Base-by-base conservation (phyloP, 92 coral and sea anemone species). In the Siderastrea siderea region DNA sequence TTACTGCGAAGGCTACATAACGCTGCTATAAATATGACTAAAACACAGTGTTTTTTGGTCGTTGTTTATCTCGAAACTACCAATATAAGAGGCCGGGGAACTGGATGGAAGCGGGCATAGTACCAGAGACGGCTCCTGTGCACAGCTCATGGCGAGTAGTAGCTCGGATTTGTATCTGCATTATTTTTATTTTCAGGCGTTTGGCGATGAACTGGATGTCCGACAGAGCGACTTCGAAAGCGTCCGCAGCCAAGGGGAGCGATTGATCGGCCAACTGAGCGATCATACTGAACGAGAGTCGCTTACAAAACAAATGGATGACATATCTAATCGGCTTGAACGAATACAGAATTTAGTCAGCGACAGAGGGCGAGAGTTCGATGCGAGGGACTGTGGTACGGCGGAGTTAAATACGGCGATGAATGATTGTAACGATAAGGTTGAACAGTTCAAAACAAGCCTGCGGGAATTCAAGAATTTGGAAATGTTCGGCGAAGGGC, bases 111-210 rank as follows among this genome's bases (percentile, higher is more conserved):
- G 49, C 54, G 68, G 45, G 43, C 6, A 13, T 57, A 16, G 45
- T 59, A 7, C 8, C 12, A 71, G 38, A 3, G n/a, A 43, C 84
- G 38, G 51, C 26, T 51, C 63, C 6, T 7, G 49, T 55, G 62
- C 12, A 5, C 49, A 48, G 13, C 49, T 46, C 86, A 84, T 84
- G 87, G 87, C 71, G 72, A 84, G 51, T 75, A 63, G 64, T 49
- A 72, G 50, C 51, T 53, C 87, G 17, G 87, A 84, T 63, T 38
- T 74, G 74, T 72, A 74, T 52, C 80, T 82, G 75, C 98, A 98
- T 67, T 86, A 92, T 71, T 98, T 98, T 87, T 94, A 96, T 71
- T 98, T 96, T 77, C 99, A 98, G 99, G 96, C 92, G 71, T 91
- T 98, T 45, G 91, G 94, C 85, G 98, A 98, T 64, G 99, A 98